Evolutionary conservation across 2,113 vertebrate genomes (phyloP).

Genomic region (Amphilophus citrinellus): DNA sequence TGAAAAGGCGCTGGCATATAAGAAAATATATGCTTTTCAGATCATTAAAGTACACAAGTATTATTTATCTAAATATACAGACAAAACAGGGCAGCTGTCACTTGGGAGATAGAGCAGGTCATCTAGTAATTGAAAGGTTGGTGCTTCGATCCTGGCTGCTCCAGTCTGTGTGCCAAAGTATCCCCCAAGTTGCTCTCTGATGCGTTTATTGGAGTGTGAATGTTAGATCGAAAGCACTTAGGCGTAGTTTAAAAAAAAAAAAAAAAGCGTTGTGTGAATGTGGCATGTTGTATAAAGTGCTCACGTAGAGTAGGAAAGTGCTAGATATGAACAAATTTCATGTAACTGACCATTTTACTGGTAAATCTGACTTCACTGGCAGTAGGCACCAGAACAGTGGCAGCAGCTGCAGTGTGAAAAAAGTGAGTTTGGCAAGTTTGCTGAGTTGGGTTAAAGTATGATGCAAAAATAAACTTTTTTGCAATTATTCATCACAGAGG

Average conservation of each 20-base stretch:
- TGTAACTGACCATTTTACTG: conserved; percentile 58
- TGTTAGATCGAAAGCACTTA: too few species aligned
- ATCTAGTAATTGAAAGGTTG: neutral
- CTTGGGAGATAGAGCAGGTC: neutral
- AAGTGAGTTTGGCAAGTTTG: conserved; percentile 63
- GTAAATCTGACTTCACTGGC: conserved; percentile 73
- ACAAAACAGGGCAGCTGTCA: conserved; percentile 7
- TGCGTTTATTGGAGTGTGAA: too few species aligned
- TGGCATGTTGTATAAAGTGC: too few species aligned
- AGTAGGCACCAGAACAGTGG: conserved; percentile 48
- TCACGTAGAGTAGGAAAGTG: too few species aligned
- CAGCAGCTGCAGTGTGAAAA: conserved; percentile 4
- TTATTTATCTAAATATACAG: conserved; percentile 68
- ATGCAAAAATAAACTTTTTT: conserved; percentile 41
- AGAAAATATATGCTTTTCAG: neutral
- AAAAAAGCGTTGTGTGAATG: too few species aligned
- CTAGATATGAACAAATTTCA: neutral
- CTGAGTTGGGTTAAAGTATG: conserved; percentile 48
- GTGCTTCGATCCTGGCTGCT: too few species aligned
- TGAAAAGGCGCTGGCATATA: neutral
- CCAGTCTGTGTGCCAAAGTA: too few species aligned
- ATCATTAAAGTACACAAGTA: conserved; percentile 26
- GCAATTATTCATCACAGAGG: conserved; percentile 66
- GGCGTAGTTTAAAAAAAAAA: too few species aligned
- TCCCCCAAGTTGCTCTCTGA: too few species aligned